A percentile compares a stretch with the other conserved stretches of the same genome.
Evolutionary conservation across 2,113 vertebrate genomes (phyloP).

Genomic region (Chamaea fasciata): DNA sequence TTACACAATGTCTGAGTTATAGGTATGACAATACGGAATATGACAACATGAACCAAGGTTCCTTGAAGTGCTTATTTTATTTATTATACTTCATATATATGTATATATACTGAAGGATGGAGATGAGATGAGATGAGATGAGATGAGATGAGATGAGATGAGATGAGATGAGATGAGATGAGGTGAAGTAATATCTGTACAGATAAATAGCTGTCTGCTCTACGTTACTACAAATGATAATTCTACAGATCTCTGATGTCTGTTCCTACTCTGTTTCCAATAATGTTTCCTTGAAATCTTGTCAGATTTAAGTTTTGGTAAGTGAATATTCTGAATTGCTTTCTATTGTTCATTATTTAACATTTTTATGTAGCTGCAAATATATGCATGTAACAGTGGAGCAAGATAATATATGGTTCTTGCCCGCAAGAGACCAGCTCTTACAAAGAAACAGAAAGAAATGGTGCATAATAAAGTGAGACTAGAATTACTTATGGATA

Average conservation of each 20-base stretch:
- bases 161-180: neutral
- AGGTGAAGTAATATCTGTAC: neutral
- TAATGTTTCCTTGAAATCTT: constrained; percentile 8
- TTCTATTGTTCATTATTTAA: neutral
- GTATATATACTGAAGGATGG: neutral
- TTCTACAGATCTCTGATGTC: neutral
- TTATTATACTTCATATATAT: neutral
- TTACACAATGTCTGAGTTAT: neutral
- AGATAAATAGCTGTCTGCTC: neutral
- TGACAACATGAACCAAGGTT: neutral
- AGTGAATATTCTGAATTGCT: neutral
- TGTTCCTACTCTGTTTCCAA: neutral
- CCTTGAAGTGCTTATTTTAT: neutral
- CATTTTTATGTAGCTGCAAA: neutral
- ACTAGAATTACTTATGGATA: neutral
- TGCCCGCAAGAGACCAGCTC: neutral
- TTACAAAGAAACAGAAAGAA: neutral
- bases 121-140: neutral
- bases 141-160: neutral
- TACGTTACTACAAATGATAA: neutral
- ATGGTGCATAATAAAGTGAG: neutral
- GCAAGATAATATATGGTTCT: neutral
- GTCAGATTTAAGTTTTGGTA: neutral
- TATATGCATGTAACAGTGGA: neutral
- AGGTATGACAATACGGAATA: neutral